Evolutionary conservation across 2,888 invertebrate genomes (phyloP), one percentile per base, ranked within the genome.

Genomic region (Leucophenga maculata): DNA sequence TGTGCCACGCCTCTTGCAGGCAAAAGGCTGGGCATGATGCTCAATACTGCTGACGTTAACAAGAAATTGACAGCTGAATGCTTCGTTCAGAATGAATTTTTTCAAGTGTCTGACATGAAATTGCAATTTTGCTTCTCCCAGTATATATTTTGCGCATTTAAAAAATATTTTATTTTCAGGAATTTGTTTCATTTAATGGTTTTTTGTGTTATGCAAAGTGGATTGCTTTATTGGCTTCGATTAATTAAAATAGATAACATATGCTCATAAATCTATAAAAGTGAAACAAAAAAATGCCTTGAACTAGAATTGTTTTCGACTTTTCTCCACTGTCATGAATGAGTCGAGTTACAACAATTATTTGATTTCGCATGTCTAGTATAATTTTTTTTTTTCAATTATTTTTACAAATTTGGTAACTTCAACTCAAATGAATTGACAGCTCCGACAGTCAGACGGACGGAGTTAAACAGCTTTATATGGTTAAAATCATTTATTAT

Each of bases 351-450:
- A 39, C 39, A 9, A 22, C 39, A 20, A 44, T 55, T 66, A 55
- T 39, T 62, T 67, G 64, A 55, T 20, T 64, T 64, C 22, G n/a
- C n/a, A 52, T 39, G 64, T 48, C 22, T 32, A 66, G 22, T 72
- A 60, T 69, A 32, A 64, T 70, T 70, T 64, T 67, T 16, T 65
- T 70, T 44, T 66, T 65, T 48, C 31, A 32, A 22, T 65, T 14
- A 32, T 59, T 39, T 59, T 54, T 76, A 79, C 81, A 79, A 78
- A 82, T 83, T 82, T 84, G 84, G 81, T 72, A 81, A 84, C 76
- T 78, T 74, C 77, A 76, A 76, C 69, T 77, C 76, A 77, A 82
- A 79, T 74, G 74, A 83, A 83, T 83, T 83, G 70, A 62, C 70
- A 67, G 67, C 60, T 52, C 8, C 20, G 57, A 66, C 50, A 48